These are phyloP conservation scores for Pyrrhosoma nymphula DNA, from an alignment of 2,888 invertebrate genomes.

Conservation along the genomic window DNA sequence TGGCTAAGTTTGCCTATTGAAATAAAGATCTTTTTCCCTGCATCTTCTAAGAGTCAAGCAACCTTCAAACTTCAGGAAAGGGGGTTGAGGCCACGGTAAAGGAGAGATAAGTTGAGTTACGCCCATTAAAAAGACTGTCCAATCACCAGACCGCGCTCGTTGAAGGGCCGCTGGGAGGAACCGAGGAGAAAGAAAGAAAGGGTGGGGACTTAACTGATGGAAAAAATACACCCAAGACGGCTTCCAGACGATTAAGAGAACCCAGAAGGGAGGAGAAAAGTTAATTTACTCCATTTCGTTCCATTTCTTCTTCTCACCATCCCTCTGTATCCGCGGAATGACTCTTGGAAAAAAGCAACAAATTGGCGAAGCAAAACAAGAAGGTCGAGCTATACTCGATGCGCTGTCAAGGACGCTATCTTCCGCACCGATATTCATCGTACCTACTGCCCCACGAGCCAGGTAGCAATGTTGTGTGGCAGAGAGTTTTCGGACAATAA, in stretches of 20 bases:
- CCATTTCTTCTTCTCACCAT: neutral
- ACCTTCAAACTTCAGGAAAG: neutral
- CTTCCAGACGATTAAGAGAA: neutral
- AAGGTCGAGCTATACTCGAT: no score
- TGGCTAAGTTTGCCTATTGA: no score
- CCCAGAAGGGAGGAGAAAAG: neutral
- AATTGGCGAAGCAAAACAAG: neutral
- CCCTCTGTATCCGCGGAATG: neutral
- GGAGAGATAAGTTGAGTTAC: constrained; percentile 7
- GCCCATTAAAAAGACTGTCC: neutral
- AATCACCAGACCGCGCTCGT: neutral
- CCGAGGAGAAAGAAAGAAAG: neutral
- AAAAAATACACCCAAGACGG: neutral
- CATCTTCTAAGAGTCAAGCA: neutral
- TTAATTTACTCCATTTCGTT: neutral
- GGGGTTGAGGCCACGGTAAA: neutral
- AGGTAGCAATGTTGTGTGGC: no score
- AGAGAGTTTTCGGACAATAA: no score
- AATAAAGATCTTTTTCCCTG: no score
- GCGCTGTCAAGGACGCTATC: no score
- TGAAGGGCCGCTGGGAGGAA: neutral
- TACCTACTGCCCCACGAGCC: no score
- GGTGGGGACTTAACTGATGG: neutral
- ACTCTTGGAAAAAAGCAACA: neutral
- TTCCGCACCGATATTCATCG: no score